These are phyloP conservation scores for Kradibia gibbosae DNA, from an alignment of 1,140 invertebrate genomes.

Conservation along the genomic window DNA sequence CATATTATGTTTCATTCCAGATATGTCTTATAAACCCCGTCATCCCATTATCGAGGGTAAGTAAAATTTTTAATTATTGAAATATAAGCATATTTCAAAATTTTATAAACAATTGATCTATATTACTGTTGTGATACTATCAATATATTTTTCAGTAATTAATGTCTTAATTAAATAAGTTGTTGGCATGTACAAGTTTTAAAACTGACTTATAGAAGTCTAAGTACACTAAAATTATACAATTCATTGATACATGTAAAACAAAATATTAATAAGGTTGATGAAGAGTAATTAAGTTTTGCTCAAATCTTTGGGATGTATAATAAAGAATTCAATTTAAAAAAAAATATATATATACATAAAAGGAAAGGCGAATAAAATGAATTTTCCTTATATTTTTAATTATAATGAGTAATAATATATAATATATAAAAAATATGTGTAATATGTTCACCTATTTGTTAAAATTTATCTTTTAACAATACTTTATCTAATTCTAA, in stretches of 20 bases:
- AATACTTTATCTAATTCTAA: no score
- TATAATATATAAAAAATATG: no score
- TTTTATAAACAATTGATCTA: background rate
- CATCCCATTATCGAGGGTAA: slow-evolving; percentile 74
- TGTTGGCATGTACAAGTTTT: background rate
- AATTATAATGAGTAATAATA: no score
- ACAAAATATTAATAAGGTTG: slow-evolving; percentile 15
- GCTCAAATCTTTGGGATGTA: background rate
- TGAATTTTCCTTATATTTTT: no score
- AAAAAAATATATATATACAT: background rate
- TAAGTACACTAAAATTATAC: background rate
- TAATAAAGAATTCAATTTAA: slow-evolving; percentile 31
- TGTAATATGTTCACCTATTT: no score
- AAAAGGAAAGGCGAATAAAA: no score
- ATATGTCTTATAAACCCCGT: slow-evolving; percentile 73
- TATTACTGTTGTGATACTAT: background rate
- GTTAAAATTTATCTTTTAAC: no score
- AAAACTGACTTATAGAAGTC: slow-evolving; percentile 14
- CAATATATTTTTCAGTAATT: background rate
- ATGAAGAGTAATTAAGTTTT: background rate
- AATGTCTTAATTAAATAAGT: slow-evolving; percentile 23
- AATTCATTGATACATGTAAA: background rate
- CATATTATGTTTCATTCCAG: slow-evolving; percentile 64
- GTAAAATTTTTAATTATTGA: slow-evolving; percentile 50
- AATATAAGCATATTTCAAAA: background rate